Conservation (phyloP, 2,797 vertebrate genomes). For the Lagocephalus sceleratus region DNA sequence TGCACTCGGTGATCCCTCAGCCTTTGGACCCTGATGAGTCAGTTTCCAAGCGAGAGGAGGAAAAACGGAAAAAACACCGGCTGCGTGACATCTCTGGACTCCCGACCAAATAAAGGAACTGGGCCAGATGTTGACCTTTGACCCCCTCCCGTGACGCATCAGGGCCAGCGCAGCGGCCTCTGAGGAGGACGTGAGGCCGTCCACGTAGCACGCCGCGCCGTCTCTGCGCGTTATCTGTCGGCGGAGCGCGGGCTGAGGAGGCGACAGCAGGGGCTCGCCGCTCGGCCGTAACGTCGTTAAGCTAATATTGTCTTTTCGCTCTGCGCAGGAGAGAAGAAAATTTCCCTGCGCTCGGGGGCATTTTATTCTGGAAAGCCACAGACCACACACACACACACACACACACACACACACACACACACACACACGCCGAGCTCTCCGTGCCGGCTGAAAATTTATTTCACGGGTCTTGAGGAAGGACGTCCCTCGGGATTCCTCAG, state of each 20-base stretch:
- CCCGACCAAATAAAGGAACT: conserved; percentile 55
- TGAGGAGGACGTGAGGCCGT: conserved; percentile 14
- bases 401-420: conserved; percentile 72
- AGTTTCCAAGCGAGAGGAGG: conserved; percentile 46
- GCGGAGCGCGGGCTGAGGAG: conserved; percentile 44
- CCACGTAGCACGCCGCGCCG: conserved; percentile 23
- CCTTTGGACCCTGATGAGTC: conserved; percentile 57
- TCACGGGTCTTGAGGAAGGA: conserved; percentile 53
- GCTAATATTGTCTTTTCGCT: conserved; percentile 70
- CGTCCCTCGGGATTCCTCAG: conserved; percentile 20
- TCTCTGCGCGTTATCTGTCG: conserved; percentile 16
- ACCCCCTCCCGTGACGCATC: conserved; percentile 37
- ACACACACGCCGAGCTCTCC: conserved; percentile 58
- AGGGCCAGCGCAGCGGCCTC: conserved; percentile 7
- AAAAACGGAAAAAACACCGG: conserved; percentile 46
- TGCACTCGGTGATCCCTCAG: conserved; percentile 40
- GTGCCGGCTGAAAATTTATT: conserved; percentile 40
- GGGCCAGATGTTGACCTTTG: conserved; percentile 50
- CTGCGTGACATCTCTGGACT: conserved; percentile 18
- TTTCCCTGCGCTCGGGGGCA: conserved; percentile 50
- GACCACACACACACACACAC: conserved; percentile 71
- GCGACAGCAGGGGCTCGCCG: conserved; percentile 48
- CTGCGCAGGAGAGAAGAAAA: conserved; percentile 58
- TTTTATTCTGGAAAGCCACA: conserved; percentile 33
- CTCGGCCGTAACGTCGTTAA: conserved; percentile 64